Conservation (phyloP, 2,113 vertebrate species). For the Falcunculus frontatus region DNA sequence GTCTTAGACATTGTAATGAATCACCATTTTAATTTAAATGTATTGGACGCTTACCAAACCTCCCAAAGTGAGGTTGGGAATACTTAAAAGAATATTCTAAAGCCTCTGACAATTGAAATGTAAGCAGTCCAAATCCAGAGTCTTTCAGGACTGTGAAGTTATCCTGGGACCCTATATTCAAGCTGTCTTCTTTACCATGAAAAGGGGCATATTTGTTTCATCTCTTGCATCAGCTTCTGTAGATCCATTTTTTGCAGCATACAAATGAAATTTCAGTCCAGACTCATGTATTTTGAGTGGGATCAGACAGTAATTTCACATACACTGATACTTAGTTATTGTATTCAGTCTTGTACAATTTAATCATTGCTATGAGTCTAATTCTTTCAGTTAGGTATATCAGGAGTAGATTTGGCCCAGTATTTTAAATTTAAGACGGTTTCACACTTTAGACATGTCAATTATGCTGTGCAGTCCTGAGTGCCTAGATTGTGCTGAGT, state of each 20-base stretch:
- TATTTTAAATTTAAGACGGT: background rate
- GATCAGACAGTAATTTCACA: background rate
- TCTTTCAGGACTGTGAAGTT: background rate
- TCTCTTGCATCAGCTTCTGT: background rate
- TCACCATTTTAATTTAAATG: slow-evolving; percentile 71
- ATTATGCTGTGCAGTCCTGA: background rate
- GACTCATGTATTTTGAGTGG: background rate
- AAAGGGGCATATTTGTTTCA: background rate
- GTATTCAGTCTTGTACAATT: background rate
- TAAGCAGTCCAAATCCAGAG: background rate
- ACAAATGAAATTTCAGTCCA: background rate
- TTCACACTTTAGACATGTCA: background rate
- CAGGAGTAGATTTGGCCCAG: background rate
- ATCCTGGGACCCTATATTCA: background rate
- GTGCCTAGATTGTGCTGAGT: background rate
- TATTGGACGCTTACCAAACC: slow-evolving; percentile 60
- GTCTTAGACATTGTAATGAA: slow-evolving; percentile 67
- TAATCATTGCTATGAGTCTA: background rate
- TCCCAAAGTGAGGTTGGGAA: slow-evolving; percentile 24
- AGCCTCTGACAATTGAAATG: slow-evolving; percentile 5
- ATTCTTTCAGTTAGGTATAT: background rate
- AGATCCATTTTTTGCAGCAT: background rate
- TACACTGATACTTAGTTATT: background rate
- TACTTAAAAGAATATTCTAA: slow-evolving; percentile 34
- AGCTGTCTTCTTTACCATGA: background rate